Evolutionary conservation across 2,888 invertebrate genomes (phyloP).

Genomic region (Chloromyia formosa): DNA sequence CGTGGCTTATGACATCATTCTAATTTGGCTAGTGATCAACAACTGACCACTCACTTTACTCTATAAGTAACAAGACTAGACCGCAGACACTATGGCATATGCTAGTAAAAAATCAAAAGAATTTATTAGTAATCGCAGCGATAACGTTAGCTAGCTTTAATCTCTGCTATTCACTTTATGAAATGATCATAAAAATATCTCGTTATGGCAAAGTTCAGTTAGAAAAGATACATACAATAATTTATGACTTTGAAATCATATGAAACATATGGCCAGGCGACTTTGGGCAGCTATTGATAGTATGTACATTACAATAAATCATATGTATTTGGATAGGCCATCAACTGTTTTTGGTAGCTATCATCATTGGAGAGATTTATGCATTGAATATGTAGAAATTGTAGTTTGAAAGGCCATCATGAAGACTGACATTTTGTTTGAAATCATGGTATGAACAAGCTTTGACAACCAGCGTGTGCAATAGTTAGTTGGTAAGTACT

Average conservation of each 20-base stretch:
- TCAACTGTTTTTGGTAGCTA: no score
- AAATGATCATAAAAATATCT: conserved; percentile 2
- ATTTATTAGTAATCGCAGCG: background rate
- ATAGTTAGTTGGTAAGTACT: no score
- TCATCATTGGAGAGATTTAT: no score
- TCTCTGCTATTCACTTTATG: background rate
- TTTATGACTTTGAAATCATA: background rate
- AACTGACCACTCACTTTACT: background rate
- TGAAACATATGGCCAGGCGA: background rate
- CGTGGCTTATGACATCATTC: conserved; percentile 22
- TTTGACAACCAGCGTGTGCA: no score
- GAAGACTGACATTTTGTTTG: no score
- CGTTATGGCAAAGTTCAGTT: background rate
- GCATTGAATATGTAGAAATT: no score
- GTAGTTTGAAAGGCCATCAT: no score
- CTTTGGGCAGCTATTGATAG: background rate
- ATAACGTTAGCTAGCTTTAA: background rate
- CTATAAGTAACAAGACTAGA: no score
- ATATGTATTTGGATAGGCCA: background rate
- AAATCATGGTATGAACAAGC: no score
- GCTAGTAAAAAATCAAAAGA: background rate
- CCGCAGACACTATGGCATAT: background rate
- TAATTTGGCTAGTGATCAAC: conserved; percentile 2
- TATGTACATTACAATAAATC: conserved; percentile 1
- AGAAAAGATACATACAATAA: background rate